Base-by-base conservation (phyloP, 2,888 invertebrate species). In the Nowickia ferox region DNA sequence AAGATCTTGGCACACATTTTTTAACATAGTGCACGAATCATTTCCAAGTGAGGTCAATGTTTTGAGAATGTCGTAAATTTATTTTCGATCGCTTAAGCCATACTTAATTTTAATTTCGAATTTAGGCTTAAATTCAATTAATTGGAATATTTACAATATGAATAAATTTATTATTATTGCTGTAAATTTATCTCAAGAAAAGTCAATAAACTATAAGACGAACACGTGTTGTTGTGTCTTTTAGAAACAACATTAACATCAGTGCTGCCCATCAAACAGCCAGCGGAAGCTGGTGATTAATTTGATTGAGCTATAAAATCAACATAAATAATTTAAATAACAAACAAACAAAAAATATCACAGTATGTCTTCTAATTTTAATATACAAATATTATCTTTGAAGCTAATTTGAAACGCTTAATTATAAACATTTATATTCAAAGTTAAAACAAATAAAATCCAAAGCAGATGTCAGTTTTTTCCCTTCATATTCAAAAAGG, bases 211-310 rank as follows among this genome's bases (percentile, higher is more conserved):
- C 63, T 68, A 13, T 74, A 46, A 44, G 42, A 63, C 46, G 17
- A 15, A 44, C 17, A 17, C 51, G 55, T 46, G 61, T 13, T 66
- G 13, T 48, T 15, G 11, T 68, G 19, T 46, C 22, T 48, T 17
- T 44, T n/a, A n/a, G 22, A 11, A 9, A 42, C 51, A 30, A 30
- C 30, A 30, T 59, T 11, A 40, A 44, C 19, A 72, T 53, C 15
- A 51, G 17, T 68, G 66, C 19, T 68, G 66, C 19, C 15, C 15
- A 57, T 30, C 30, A 30, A 48, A 78, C 59, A 17, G 51, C 13
- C 38, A 79, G 74, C 79, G 79, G 79, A 79, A 79, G 84, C 48
- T 61, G 65, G 9, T 61, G 46, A 65, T 61, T 68, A 48, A 72
- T 72, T 38, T 68, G 38, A 17, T 74, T 61, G 55, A 55, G 72